These are phyloP conservation scores for Drosophila albomicans DNA, from an alignment of 1,140 invertebrate species.

Conservation along the genomic window DNA sequence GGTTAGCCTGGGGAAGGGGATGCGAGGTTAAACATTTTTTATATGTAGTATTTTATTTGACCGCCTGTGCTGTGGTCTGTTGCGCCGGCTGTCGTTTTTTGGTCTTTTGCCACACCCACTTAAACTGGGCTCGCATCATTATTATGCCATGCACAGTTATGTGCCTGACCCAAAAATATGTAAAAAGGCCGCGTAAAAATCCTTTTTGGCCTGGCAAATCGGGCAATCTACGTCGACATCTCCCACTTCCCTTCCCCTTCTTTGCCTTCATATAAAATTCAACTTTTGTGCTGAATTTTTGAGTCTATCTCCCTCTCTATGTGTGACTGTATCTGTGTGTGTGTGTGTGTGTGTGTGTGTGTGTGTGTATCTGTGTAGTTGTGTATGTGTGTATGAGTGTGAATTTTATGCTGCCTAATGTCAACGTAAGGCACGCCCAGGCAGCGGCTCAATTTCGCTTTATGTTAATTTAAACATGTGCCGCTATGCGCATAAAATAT, in stretches of 20 bases:
- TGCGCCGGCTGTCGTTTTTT: constrained; percentile 33
- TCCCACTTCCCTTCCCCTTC: constrained; percentile 3
- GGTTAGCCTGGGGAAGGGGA: too few relatives aligned
- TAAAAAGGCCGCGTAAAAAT: constrained; percentile 75
- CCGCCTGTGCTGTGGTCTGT: constrained; percentile 42
- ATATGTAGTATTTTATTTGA: constrained; percentile 56
- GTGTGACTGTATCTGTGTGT: constrained; percentile 5
- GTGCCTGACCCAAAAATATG: constrained; percentile 77
- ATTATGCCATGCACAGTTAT: constrained; percentile 83
- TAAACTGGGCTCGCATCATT: constrained; percentile 64
- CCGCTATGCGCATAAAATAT: constrained; percentile 83
- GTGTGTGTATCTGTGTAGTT: constrained; percentile 23
- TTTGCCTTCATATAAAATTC: constrained; percentile 70
- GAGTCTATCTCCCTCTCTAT: constrained; percentile 50
- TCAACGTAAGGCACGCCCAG: constrained; percentile 67
- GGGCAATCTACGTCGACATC: constrained; percentile 38
- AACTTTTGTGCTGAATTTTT: constrained; percentile 78
- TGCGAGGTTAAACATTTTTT: constrained; percentile 2
- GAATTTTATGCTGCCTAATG: constrained; percentile 66
- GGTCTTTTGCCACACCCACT: constrained; percentile 21
- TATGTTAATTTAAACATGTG: constrained; percentile 84
- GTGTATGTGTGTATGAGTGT: constrained; percentile 28
- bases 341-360: constrained; percentile 15
- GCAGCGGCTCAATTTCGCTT: constrained; percentile 80
- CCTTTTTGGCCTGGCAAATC: constrained; percentile 60